A percentile compares a stretch with the other conserved stretches of the same genome.
Evolutionary conservation across 2,797 vertebrate species (phyloP).

Genomic region (Lycodopsis pacificus): DNA sequence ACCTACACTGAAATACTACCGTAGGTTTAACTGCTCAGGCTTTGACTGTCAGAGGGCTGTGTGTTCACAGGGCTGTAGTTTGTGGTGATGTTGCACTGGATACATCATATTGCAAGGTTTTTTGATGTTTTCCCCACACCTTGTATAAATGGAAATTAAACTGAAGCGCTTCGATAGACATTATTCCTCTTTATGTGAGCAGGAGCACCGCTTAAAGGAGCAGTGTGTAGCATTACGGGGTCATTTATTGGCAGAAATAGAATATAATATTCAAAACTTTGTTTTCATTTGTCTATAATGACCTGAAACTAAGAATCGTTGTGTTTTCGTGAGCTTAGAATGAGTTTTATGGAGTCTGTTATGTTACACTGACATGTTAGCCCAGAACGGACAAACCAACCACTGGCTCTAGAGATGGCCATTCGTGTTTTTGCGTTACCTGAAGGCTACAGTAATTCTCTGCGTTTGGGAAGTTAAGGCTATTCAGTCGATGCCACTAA

Average conservation of each 20-base stretch:
- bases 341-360: too few species aligned
- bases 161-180: conserved; percentile 18
- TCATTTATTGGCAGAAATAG: neutral
- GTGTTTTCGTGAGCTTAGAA: neutral
- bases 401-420: neutral
- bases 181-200: conserved; percentile 28
- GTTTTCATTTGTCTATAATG: neutral
- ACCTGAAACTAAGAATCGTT: neutral
- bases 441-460: neutral
- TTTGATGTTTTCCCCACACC: neutral
- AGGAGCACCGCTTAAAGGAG: neutral
- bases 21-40: neutral
- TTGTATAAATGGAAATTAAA: neutral
- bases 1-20: neutral
- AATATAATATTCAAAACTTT: neutral
- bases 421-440: neutral
- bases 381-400: neutral
- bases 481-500: neutral
- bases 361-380: neutral
- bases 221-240: neutral
- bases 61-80: neutral
- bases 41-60: neutral
- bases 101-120: neutral
- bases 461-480: neutral
- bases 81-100: neutral